Evolutionary conservation across 1,140 invertebrate genomes (phyloP).

Genomic region (Drosophila pachea): DNA sequence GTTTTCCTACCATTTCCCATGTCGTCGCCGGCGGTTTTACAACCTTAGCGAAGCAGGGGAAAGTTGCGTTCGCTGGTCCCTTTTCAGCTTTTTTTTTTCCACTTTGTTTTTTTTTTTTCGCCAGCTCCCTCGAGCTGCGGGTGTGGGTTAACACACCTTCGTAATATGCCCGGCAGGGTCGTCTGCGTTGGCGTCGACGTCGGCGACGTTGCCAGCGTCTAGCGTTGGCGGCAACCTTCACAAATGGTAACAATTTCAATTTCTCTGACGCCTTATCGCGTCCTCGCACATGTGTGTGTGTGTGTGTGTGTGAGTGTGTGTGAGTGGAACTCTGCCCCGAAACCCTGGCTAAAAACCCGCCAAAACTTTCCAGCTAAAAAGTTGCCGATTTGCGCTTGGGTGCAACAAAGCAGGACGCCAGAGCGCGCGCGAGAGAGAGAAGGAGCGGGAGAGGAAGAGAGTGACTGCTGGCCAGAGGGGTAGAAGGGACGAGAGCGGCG

Average conservation of each 20-base stretch:
- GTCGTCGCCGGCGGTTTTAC: slow-evolving; percentile 68
- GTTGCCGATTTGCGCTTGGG: slow-evolving; percentile 70
- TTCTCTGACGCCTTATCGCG: slow-evolving; percentile 74
- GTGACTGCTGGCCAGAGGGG: not conserved
- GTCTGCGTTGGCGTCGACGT: slow-evolving; percentile 18
- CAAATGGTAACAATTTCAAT: slow-evolving; percentile 76
- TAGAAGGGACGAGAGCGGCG: not conserved
- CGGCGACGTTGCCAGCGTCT: slow-evolving; percentile 49
- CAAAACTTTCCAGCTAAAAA: slow-evolving; percentile 67
- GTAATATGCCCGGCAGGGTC: slow-evolving; percentile 29
- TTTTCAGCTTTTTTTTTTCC: slow-evolving; percentile 4
- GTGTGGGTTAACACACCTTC: slow-evolving; percentile 60
- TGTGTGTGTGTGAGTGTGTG: not conserved
- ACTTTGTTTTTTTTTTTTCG: slow-evolving; percentile 23
- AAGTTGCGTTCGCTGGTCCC: slow-evolving; percentile 21
- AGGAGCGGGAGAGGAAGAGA: slow-evolving; percentile 2
- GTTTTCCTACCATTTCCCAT: slow-evolving; percentile 43
- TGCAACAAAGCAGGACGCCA: slow-evolving; percentile 46
- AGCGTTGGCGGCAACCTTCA: slow-evolving; percentile 69
- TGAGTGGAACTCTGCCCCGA: slow-evolving; percentile 13
- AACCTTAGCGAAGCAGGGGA: slow-evolving; percentile 53
- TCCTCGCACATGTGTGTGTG: slow-evolving; percentile 66
- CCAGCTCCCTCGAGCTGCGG: not conserved
- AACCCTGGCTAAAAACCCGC: slow-evolving; percentile 44
- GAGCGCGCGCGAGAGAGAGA: slow-evolving; percentile 6